Base-by-base conservation (phyloP, 2,113 vertebrate genomes). In the Menidia beryllina region DNA sequence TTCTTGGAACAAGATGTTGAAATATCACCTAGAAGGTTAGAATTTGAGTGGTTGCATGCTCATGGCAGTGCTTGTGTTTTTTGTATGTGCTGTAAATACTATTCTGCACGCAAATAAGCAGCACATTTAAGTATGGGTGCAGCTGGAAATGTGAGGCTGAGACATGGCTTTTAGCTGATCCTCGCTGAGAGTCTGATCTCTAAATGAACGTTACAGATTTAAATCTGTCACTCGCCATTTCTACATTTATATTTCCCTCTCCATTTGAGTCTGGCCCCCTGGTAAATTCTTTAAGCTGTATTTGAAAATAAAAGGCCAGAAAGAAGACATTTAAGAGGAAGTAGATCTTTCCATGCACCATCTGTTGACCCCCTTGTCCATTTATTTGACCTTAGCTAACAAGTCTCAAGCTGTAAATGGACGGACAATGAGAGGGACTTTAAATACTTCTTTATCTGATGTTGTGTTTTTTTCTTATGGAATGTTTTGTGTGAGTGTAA, bases 121-220 rank as follows among this genome's bases (percentile, higher is more conserved):
- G 60, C 21, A 57, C 7, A 41, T 19, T 69, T 3, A 51, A 45
- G 20, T 38, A 53, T 2, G 3, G 53, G 51, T 23, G 50, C 51
- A 66, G 51, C 34, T 56, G 49, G 65, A 69, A 69, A 74, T 73
- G 48, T 54, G 20, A 68, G 77, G 77, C 81, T 72, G 71, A 57
- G 72, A 73, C 54, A 79, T 41, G 78, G 78, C 80, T 86, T 86
- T 77, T 77, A 89, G 65, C 74, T 86, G 82, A 90, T 90, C 82
- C 79, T 65, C 68, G 59, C 58, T 72, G 52, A 75, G 48, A 72
- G 74, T 87, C 76, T 83, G 80, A 88, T 84, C 86, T 87, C 84
- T 86, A 86, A 74, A 80, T 86, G 71, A 88, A 81, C 5, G 23
- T 36, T 65, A 75, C 68, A 88, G 45, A 81, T 89, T 86, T 84